A percentile compares a stretch with the other conserved stretches of the same genome.
phyloP scores from a whole-genome alignment of 1,140 invertebrate genomes.

The Oryctes rhinoceros region DNA sequence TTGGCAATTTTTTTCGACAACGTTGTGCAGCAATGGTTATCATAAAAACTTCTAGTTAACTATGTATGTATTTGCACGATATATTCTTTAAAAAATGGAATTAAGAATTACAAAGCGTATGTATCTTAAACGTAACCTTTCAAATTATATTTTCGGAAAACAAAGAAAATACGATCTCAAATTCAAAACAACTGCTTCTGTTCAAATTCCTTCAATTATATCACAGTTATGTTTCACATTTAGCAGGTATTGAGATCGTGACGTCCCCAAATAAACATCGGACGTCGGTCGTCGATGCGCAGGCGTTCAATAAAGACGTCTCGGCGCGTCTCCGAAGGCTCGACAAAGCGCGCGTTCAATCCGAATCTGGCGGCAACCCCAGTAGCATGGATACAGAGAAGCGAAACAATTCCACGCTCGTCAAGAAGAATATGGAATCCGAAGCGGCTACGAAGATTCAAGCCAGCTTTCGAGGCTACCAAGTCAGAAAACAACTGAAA shows the following conservation, averaged over 20 bases:
- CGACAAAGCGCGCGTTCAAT: slow-evolving; percentile 9
- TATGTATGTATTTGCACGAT: too few relatives aligned
- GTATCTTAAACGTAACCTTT: too few relatives aligned
- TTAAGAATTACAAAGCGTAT: too few relatives aligned
- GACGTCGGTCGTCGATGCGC: slow-evolving; percentile 41
- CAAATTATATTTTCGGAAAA: too few relatives aligned
- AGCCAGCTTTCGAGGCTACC: slow-evolving; percentile 76
- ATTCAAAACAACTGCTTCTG: not conserved
- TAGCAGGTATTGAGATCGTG: slow-evolving; percentile 58
- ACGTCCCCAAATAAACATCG: slow-evolving; percentile 48
- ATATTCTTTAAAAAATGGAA: too few relatives aligned
- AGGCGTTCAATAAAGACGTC: slow-evolving; percentile 51
- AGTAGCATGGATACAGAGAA: slow-evolving; percentile 50
- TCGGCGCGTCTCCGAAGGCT: slow-evolving; percentile 42
- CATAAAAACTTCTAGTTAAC: too few relatives aligned
- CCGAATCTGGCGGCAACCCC: slow-evolving; percentile 33
- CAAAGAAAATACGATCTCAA: too few relatives aligned
- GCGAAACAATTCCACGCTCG: slow-evolving; percentile 53
- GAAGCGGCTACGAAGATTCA: slow-evolving; percentile 78
- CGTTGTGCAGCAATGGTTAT: too few relatives aligned
- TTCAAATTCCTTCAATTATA: not conserved
- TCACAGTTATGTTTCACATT: slow-evolving; percentile 40
- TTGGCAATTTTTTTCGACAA: too few relatives aligned
- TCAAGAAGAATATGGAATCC: slow-evolving; percentile 59
- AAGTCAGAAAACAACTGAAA: slow-evolving; percentile 71